phyloP scores from a whole-genome alignment of 2,797 vertebrate genomes.

The Sebastes hubbsi region DNA sequence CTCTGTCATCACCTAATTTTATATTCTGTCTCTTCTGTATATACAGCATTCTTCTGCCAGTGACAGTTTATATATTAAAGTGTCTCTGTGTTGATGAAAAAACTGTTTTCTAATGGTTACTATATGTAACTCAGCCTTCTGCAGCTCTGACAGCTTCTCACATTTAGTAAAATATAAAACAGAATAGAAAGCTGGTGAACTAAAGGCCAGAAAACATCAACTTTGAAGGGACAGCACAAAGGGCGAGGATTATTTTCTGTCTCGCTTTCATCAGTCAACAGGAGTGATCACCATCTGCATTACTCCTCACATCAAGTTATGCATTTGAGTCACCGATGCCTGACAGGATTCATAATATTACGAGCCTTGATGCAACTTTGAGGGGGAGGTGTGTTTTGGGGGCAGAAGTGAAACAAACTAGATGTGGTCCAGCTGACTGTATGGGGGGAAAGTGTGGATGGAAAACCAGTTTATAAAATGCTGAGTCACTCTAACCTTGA shows the following conservation, averaged over 20 bases:
- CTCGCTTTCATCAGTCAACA: neutral
- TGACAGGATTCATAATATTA: neutral
- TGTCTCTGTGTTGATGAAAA: neutral
- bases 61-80: neutral
- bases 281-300: neutral
- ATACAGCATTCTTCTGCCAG: neutral
- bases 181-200: neutral
- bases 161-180: neutral
- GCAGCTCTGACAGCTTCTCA: neutral
- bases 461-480: constrained; percentile 10
- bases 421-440: neutral
- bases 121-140: neutral
- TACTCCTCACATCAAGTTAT: neutral
- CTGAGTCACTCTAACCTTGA: neutral
- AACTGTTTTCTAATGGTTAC: neutral
- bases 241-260: neutral
- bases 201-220: neutral
- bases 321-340: neutral
- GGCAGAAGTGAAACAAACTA: neutral
- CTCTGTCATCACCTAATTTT: neutral
- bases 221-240: neutral
- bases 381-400: neutral
- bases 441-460: neutral
- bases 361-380: neutral
- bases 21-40: neutral